A percentile compares a stretch with the other conserved stretches of the same genome.
These are phyloP conservation scores for Slavum lentiscoides DNA, from an alignment of 2,888 invertebrate species.

Conservation along the genomic window DNA sequence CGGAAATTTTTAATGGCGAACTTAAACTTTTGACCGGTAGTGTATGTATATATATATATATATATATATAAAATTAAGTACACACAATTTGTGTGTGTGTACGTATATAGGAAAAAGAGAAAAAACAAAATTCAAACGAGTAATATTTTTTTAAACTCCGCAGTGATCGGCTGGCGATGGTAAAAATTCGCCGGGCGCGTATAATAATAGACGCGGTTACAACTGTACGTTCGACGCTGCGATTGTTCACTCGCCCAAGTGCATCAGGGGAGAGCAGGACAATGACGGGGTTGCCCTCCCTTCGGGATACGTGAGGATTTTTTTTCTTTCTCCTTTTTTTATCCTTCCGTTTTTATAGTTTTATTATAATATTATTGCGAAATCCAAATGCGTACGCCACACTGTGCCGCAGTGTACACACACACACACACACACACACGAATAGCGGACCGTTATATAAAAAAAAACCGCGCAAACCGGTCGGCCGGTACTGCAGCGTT, in stretches of 20 bases:
- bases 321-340: slow-evolving; percentile 2
- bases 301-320: slow-evolving; percentile 9
- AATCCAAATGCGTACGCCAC: slow-evolving; percentile 21
- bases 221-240: not conserved
- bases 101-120: too few species aligned
- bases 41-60: too few species aligned
- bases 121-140: not conserved
- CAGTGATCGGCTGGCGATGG: slow-evolving; percentile 10
- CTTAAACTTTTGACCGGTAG: too few species aligned
- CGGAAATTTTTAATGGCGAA: too few species aligned
- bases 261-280: slow-evolving; percentile 31
- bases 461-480: too few species aligned
- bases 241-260: slow-evolving; percentile 13
- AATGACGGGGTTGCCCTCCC: slow-evolving; percentile 32
- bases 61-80: too few species aligned
- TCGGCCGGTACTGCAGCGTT: too few species aligned
- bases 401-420: too few species aligned
- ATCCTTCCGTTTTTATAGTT: not conserved
- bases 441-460: too few species aligned
- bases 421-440: too few species aligned
- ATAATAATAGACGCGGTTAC: not conserved
- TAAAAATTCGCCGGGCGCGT: not conserved
- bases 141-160: slow-evolving; percentile 16
- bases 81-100: not conserved
- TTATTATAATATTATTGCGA: slow-evolving; percentile 14